Evolutionary conservation across 2,113 vertebrate genomes (phyloP), one percentile per base, ranked within the genome.

Genomic region (Coreoperca whiteheadi): DNA sequence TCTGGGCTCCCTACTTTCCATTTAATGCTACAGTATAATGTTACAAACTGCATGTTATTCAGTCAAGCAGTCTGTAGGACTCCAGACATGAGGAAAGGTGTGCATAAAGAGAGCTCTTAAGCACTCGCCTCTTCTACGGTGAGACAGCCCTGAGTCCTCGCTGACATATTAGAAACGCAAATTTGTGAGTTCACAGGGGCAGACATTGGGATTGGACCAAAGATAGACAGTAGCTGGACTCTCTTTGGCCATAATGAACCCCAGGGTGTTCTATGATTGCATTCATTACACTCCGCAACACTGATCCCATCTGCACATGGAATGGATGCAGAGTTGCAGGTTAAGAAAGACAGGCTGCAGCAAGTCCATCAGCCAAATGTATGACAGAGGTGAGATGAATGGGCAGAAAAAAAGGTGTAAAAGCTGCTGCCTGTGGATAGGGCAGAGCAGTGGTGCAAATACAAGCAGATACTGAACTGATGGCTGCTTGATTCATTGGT

Each of bases 401-500:
- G 85, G 61, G 41, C 64, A 66, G 73, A 63, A 75, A 56, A 59
- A 59, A 84, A 69, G 69, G 77, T 84, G 75, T 87, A 76, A 77
- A 83, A 72, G 81, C 51, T 81, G 73, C 67, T 83, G 85, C 74
- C 79, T 74, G 61, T 68, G 88, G 78, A 88, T 59, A 51, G 66
- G 60, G 65, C 83, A 70, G 84, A 77, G 80, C 46, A 54, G 81
- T 69, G 81, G 77, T 79, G 78, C 77, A 84, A 56, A 81, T 46
- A 91, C 81, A 89, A 70, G 74, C 82, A 90, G 87, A 85, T 68
- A 67, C 67, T 9, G 30, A 83, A 78, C 67, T 83, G 81, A 88
- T 68, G 87, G 83, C 82, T 77, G 80, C 75, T 74, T 77, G 81
- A 89, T 39, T 87, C 83, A 87, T 25, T 78, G 89, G 85, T 81